Evolutionary conservation across 2,113 vertebrate genomes (phyloP).

Genomic region (Nerophis ophidion): DNA sequence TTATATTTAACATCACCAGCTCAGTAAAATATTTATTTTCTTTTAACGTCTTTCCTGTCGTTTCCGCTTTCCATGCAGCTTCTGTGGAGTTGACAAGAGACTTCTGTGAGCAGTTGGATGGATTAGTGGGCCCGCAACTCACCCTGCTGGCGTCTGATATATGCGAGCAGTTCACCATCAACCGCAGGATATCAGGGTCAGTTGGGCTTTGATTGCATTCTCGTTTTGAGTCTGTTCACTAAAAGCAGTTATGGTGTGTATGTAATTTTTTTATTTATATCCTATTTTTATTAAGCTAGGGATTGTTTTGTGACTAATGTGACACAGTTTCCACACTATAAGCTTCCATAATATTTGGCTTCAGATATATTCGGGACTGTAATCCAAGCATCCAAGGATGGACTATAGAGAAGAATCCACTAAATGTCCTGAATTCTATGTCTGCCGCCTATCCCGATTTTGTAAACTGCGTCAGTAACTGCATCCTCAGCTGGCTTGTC

Average conservation of each 20-base stretch:
- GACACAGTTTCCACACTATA: not conserved
- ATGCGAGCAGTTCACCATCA: constrained; percentile 96
- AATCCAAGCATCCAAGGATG: constrained; percentile 43
- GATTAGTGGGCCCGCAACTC: constrained; percentile 93
- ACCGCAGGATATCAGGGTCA: constrained; percentile 89
- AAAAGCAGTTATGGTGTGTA: not conserved
- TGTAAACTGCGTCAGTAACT: constrained; percentile 1
- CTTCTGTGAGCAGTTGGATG: constrained; percentile 90
- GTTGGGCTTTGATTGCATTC: constrained; percentile 42
- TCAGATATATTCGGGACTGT: constrained; percentile 26
- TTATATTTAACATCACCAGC: not conserved
- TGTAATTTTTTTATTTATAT: too few relatives aligned
- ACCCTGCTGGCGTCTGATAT: constrained; percentile 94
- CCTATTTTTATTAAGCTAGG: too few relatives aligned
- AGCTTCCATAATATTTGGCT: constrained; percentile 32
- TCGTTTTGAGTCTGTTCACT: not conserved
- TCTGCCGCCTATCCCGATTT: constrained; percentile 31
- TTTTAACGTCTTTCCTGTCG: not conserved
- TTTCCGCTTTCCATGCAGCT: constrained; percentile 55
- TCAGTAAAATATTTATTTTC: constrained; percentile 1
- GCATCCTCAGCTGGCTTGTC: constrained; percentile 7
- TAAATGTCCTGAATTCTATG: constrained; percentile 50
- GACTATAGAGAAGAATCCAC: constrained; percentile 41
- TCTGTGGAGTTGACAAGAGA: constrained; percentile 83
- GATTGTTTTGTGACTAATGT: not conserved